Evolutionary conservation across 2,888 invertebrate genomes (phyloP).

Genomic region (Automeris io): DNA sequence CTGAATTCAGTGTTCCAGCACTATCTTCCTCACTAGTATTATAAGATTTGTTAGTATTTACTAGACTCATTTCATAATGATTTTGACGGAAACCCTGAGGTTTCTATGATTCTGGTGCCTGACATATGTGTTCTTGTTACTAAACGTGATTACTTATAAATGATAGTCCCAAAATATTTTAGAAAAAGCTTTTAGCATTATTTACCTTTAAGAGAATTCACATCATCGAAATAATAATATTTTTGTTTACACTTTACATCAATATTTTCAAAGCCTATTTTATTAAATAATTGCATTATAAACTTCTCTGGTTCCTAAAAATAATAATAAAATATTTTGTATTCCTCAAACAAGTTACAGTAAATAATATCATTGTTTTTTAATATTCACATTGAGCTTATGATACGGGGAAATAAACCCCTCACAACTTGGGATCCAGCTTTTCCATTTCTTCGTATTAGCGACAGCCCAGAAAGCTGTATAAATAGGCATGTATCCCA

Average conservation of each 20-base stretch:
- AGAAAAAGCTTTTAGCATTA: no score
- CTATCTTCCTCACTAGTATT: no score
- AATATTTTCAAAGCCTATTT: slow-evolving; percentile 76
- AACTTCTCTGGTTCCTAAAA: slow-evolving; percentile 68
- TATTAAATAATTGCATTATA: slow-evolving; percentile 66
- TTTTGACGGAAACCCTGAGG: no score
- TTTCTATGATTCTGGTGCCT: background rate
- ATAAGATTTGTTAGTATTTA: no score
- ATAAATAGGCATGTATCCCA: slow-evolving; percentile 81
- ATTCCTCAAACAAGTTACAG: background rate
- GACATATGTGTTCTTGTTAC: no score
- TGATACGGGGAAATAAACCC: slow-evolving; percentile 6
- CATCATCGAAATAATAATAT: no score
- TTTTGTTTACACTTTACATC: slow-evolving; percentile 62
- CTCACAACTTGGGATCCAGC: slow-evolving; percentile 2
- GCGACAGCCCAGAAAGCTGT: slow-evolving; percentile 79
- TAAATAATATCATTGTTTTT: background rate
- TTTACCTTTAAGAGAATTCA: no score
- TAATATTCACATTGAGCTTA: background rate
- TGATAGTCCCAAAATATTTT: no score
- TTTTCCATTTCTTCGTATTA: slow-evolving; percentile 5
- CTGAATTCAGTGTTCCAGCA: no score
- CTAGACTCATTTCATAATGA: no score
- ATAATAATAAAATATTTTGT: background rate
- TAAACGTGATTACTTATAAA: no score